phyloP scores from a whole-genome alignment of 2,797 vertebrate species.

The Megaceryle alcyon region DNA sequence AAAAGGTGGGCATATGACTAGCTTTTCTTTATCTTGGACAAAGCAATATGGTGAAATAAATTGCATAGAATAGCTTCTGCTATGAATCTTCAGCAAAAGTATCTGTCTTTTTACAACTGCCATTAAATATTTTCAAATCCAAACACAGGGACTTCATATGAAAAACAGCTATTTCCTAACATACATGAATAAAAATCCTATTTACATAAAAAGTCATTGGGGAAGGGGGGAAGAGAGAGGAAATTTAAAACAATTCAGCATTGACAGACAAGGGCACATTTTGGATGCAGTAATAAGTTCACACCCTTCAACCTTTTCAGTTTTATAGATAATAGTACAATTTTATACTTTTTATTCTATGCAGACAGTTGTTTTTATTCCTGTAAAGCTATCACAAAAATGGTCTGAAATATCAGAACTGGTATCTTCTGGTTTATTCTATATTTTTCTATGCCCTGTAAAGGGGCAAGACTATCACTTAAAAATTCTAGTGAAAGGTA shows the following conservation, averaged over 20 bases:
- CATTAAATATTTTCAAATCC: neutral
- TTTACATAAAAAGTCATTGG: neutral
- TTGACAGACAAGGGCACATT: neutral
- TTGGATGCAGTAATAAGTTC: neutral
- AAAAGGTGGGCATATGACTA: neutral
- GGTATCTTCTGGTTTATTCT: neutral
- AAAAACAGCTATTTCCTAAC: neutral
- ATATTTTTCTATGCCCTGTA: neutral
- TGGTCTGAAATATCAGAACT: neutral
- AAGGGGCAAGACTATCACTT: neutral
- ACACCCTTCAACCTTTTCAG: neutral
- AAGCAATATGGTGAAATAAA: neutral
- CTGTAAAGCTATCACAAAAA: neutral
- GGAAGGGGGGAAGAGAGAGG: neutral
- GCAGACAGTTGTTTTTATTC: neutral
- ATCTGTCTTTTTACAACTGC: neutral
- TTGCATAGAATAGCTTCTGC: neutral
- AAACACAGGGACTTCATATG: neutral
- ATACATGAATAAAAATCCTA: neutral
- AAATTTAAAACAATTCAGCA: neutral
- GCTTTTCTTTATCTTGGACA: neutral
- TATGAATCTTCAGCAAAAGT: neutral
- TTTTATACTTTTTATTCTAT: neutral
- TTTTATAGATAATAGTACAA: neutral
- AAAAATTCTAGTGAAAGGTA: neutral